Evolutionary conservation across 1,140 invertebrate species (phyloP).

Genomic region (Drosophila pseudoananassae): DNA sequence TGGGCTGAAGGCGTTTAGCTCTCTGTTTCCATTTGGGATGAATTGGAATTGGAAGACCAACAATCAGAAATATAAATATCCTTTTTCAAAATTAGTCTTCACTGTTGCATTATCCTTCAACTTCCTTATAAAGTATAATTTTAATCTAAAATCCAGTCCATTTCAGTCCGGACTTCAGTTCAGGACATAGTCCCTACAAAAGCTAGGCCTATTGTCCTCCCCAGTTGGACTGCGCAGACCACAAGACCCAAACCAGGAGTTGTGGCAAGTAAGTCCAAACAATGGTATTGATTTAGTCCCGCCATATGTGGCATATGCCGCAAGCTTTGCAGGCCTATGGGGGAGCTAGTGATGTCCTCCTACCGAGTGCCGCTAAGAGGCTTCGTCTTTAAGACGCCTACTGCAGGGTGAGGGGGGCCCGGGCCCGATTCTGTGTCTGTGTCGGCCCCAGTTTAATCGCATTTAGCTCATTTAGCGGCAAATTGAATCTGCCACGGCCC

Average conservation of each 20-base stretch:
- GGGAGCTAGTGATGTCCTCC: background rate
- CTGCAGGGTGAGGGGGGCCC: background rate
- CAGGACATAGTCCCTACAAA: too few species aligned
- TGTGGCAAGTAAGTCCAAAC: slow-evolving; percentile 35
- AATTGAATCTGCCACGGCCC: slow-evolving; percentile 69
- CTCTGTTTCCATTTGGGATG: too few species aligned
- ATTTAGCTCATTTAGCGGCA: slow-evolving; percentile 79
- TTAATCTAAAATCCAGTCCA: too few species aligned
- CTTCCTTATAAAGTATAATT: too few species aligned
- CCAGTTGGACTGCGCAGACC: too few species aligned
- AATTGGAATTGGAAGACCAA: too few species aligned
- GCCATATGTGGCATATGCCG: slow-evolving; percentile 68
- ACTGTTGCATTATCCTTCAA: too few species aligned
- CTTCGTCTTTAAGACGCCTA: slow-evolving; percentile 40
- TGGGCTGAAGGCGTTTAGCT: too few species aligned
- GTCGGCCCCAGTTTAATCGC: slow-evolving; percentile 70
- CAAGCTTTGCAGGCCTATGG: too few species aligned
- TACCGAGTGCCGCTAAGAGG: slow-evolving; percentile 30
- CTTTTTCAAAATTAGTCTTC: too few species aligned
- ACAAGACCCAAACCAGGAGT: background rate
- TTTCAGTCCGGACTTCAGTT: background rate
- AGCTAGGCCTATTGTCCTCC: too few species aligned
- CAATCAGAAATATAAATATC: too few species aligned
- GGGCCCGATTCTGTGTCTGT: background rate
- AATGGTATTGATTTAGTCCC: slow-evolving; percentile 65